Evolutionary conservation across 2,113 vertebrate genomes (phyloP).

Genomic region (Piprites chloris): DNA sequence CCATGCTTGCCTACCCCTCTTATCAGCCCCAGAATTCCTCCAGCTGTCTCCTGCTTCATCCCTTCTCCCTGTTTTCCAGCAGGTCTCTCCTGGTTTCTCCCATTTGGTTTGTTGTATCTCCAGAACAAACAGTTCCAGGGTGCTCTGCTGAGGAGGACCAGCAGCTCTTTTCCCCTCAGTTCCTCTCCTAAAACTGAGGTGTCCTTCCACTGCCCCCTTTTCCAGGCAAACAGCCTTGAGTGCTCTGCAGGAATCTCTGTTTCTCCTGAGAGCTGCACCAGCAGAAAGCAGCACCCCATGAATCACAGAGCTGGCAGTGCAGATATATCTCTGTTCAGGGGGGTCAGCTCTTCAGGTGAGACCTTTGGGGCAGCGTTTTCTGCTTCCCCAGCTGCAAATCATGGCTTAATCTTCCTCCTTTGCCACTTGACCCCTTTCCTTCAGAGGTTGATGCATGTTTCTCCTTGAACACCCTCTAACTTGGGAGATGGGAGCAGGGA

Average conservation of each 20-base stretch:
- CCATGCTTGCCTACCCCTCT: background rate
- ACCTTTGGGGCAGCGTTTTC: background rate
- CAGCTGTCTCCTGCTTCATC: background rate
- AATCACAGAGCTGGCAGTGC: conserved; percentile 13
- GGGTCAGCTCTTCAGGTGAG: conserved; percentile 37
- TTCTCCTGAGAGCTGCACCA: background rate
- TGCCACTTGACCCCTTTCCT: background rate
- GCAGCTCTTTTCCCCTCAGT: background rate
- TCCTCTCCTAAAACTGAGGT: rapidly evolving
- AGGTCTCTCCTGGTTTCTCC: background rate
- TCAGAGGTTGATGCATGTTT: conserved; percentile 12
- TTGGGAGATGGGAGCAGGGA: background rate
- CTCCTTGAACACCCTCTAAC: conserved; percentile 38
- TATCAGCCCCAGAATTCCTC: background rate
- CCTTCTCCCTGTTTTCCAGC: background rate
- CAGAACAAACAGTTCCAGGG: background rate
- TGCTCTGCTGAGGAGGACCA: background rate
- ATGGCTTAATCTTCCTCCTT: conserved; percentile 7
- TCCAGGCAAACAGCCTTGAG: background rate
- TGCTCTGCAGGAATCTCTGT: background rate
- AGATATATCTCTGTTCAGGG: conserved; percentile 9
- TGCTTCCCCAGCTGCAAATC: background rate
- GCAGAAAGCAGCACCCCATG: background rate
- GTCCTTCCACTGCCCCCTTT: background rate
- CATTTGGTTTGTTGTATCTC: rapidly evolving